Percentiles rank a stretch among this genome's conserved stretches.
phyloP scores from a whole-genome alignment of 2,113 vertebrate genomes.

The Syngnathoides biaculeatus region DNA sequence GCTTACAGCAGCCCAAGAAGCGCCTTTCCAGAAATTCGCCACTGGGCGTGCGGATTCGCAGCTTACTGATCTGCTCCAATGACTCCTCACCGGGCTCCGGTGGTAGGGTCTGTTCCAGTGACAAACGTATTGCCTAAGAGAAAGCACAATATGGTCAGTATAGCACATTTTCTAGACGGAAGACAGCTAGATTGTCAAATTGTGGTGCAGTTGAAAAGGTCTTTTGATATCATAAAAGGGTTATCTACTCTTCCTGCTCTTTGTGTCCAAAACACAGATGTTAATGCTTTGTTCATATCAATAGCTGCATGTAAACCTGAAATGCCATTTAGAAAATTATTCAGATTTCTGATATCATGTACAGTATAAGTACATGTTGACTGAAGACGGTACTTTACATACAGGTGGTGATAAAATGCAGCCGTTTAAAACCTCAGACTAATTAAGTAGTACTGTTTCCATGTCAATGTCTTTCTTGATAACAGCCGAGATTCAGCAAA shows the following conservation, averaged over 20 bases:
- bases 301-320: neutral
- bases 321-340: neutral
- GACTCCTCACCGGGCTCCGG: slow-evolving; percentile 87
- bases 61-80: slow-evolving; percentile 88
- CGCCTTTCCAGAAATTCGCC: slow-evolving; percentile 94
- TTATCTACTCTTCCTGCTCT: too few relatives aligned
- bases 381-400: slow-evolving; percentile 34
- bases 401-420: slow-evolving; percentile 30
- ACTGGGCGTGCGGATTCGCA: slow-evolving; percentile 91
- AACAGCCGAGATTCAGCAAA: neutral
- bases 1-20: slow-evolving; percentile 90
- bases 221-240: neutral
- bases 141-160: slow-evolving; percentile 10
- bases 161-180: neutral
- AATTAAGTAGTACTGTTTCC: slow-evolving; percentile 5
- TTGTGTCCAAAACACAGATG: neutral
- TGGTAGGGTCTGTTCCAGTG: slow-evolving; percentile 91
- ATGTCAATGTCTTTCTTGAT: neutral
- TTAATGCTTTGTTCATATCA: neutral
- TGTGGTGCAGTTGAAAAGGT: neutral
- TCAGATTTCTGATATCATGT: neutral
- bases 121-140: slow-evolving; percentile 89
- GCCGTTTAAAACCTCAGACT: slow-evolving; percentile 3
- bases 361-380: neutral
- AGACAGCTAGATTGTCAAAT: neutral